Evolutionary conservation across 2,113 vertebrate species (phyloP), one percentile per base, ranked within the genome.

Genomic region (Mionectes macconnelli): DNA sequence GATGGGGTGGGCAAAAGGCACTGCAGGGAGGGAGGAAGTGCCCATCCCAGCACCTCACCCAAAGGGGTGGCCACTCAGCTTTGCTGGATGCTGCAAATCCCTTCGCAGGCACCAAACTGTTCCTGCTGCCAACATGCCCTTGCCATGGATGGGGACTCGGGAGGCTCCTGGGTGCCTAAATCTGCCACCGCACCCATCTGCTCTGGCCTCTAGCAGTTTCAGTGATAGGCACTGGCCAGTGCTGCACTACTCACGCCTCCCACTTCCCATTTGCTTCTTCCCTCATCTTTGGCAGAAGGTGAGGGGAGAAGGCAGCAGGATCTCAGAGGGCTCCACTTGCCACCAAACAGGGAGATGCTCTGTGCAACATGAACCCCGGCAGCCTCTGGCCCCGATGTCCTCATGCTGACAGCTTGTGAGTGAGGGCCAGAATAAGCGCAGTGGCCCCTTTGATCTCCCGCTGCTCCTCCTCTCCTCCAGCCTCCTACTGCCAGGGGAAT

Each of bases 81-180:
- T 39, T 18, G 33, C 45, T 62, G 50, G 55, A 60, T 42, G 23
- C 59, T 56, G 22, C 37, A 74, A 57, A 64, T 31, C n/a, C 44
- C 13, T 79, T 8, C 1, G 1, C 3, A 35, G 55, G 59, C 72
- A 52, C 37, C 77, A 77, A 45, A 20, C 25, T 33, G 24, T 44
- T 23, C 79, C 68, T 40, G 59, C 57, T 67, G 69, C 57, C 57
- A 49, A 37, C 2, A 1, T 14, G 15, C 24, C 74, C 50, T 7
- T 0, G 3, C 39, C 25, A 3, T 0, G 9, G 44, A 75, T n/a
- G 37, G 35, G 47, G 37, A 33, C 64, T 30, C 1, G 0, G 42
- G 39, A 84, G 31, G 12, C 24, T 70, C 55, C 30, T 14, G 47
- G 21, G 8, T 33, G 30, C 22, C 52, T 24, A 16, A 56, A 56